Evolutionary conservation across 2,113 vertebrate species (phyloP).

Genomic region (Microtus richardsoni): DNA sequence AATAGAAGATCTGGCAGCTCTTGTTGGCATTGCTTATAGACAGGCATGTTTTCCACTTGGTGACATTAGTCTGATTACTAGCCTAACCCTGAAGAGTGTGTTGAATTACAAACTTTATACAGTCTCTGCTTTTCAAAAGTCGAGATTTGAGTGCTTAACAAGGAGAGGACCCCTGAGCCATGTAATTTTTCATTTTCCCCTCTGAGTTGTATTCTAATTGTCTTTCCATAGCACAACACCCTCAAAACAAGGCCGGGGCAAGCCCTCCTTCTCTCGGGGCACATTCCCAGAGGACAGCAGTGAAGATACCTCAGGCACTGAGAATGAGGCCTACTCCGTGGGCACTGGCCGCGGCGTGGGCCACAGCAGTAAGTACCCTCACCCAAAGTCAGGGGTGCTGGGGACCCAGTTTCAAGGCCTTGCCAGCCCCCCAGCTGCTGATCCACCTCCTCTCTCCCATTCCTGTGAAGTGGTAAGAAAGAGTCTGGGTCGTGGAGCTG

Average conservation of each 20-base stretch:
- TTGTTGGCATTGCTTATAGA: background rate
- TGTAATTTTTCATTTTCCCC: background rate
- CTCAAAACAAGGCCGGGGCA: conserved; percentile 97
- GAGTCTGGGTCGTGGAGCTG: conserved; percentile 90
- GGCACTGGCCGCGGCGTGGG: conserved; percentile 93
- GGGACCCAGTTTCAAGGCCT: accelerated
- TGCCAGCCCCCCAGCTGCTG: background rate
- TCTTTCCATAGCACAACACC: conserved; percentile 92
- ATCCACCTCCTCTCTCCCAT: conserved; percentile 64
- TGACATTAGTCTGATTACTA: background rate
- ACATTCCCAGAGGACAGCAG: conserved; percentile 98
- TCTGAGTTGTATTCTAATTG: background rate
- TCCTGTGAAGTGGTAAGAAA: conserved; percentile 93
- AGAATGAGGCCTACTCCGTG: conserved; percentile 98
- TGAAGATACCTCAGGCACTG: conserved; percentile 97
- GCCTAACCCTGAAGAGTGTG: background rate
- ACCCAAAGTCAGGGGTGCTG: background rate
- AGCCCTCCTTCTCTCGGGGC: conserved; percentile 95
- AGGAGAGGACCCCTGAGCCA: background rate
- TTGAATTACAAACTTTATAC: conserved; percentile 2
- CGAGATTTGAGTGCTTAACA: background rate
- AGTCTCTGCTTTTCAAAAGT: conserved; percentile 38
- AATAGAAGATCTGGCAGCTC: background rate
- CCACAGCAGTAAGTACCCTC: conserved; percentile 91
- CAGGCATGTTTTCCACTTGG: background rate